Conservation (phyloP, 2,797 vertebrate species). For the Eleutherodactylus coqui region DNA sequence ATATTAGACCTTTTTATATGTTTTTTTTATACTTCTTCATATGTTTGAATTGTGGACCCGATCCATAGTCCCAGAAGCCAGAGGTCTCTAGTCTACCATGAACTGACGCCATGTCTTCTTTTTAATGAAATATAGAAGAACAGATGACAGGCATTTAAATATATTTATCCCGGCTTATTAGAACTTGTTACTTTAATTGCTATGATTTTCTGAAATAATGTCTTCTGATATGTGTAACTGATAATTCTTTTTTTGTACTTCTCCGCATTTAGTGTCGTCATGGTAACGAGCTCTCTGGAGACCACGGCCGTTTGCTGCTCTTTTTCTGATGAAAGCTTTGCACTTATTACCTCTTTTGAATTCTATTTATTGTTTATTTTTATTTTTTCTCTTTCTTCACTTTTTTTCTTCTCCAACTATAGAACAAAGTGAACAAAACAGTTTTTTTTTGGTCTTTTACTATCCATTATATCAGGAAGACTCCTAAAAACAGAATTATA, state of each 20-base stretch:
- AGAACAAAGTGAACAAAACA: neutral
- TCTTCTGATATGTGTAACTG: slow-evolving; percentile 33
- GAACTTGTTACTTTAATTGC: slow-evolving; percentile 37
- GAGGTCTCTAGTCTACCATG: neutral
- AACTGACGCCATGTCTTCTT: neutral
- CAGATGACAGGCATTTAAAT: slow-evolving; percentile 5
- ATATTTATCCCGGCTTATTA: slow-evolving; percentile 38
- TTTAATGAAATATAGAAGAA: neutral
- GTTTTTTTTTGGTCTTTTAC: neutral
- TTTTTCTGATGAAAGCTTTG: slow-evolving; percentile 6
- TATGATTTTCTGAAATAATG: slow-evolving; percentile 46
- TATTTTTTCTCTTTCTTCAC: neutral
- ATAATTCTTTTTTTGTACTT: slow-evolving; percentile 45
- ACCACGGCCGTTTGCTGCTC: neutral
- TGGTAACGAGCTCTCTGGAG: slow-evolving; percentile 14
- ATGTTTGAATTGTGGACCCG: neutral
- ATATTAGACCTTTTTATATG: neutral
- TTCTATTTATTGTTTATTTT: slow-evolving; percentile 34
- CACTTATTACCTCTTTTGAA: slow-evolving; percentile 27
- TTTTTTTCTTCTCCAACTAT: neutral
- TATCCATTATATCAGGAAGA: neutral
- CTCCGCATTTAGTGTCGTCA: slow-evolving; percentile 32
- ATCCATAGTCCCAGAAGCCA: neutral
- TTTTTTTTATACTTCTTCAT: neutral
- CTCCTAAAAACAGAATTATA: neutral